Conservation (phyloP, 30 jellyfish, hydroid and myxozoan genomes). For the Rhopilema esculentum region DNA sequence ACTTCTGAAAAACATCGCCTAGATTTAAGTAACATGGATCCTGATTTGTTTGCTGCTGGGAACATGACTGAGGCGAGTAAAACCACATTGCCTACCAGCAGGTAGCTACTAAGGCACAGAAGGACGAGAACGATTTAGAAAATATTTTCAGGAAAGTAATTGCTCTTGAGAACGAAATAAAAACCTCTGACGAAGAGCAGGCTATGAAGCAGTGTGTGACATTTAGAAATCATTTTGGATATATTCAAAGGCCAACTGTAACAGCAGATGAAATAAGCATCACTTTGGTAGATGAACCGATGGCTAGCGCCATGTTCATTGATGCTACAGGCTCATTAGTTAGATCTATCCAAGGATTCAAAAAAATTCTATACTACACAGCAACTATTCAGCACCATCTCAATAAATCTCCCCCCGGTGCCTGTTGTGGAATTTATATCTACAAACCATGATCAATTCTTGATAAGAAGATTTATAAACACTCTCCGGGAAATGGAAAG, state of each 20-base stretch:
- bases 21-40: background rate
- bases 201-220: background rate
- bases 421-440: constrained; percentile 2
- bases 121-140: constrained; percentile 9
- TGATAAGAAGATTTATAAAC: background rate
- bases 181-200: background rate
- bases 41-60: constrained; percentile 7
- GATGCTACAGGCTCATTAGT: constrained; percentile 32
- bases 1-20: background rate
- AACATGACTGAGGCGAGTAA: constrained; percentile 9
- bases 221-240: constrained; percentile 28
- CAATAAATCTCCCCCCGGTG: background rate
- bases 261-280: background rate
- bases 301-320: background rate
- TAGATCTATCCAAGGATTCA: background rate
- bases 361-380: background rate
- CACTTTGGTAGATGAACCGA: constrained; percentile 10
- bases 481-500: background rate
- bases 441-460: constrained; percentile 8
- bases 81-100: constrained; percentile 40
- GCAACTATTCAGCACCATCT: background rate
- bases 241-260: constrained; percentile 4
- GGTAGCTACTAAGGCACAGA: constrained; percentile 6
- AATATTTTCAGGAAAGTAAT: background rate
- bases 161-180: background rate